These are phyloP conservation scores for Clivina fossor DNA, from an alignment of 2,888 invertebrate species.

Conservation along the genomic window DNA sequence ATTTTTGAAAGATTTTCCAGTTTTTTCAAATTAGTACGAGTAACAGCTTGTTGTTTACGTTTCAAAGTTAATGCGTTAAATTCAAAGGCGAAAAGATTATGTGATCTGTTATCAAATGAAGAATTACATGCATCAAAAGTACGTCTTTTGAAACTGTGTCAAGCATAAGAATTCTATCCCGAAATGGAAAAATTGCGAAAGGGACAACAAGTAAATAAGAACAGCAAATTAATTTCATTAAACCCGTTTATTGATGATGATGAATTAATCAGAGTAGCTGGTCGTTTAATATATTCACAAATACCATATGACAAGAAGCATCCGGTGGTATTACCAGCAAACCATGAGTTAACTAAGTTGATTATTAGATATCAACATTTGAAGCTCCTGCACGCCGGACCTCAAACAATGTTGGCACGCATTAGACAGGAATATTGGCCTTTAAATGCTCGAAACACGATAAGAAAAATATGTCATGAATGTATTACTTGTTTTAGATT, in stretches of 20 bases:
- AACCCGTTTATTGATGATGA: too few relatives aligned
- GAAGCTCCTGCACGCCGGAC: constrained; percentile 41
- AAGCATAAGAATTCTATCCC: not conserved
- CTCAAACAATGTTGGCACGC: constrained; percentile 37
- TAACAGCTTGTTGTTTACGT: not conserved
- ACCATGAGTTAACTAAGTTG: not conserved
- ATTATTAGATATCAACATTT: constrained; percentile 26
- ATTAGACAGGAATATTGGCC: constrained; percentile 33
- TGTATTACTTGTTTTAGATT: constrained; percentile 7
- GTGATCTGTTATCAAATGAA: not conserved
- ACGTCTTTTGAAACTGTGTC: not conserved
- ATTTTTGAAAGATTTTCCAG: not conserved
- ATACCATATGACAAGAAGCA: not conserved
- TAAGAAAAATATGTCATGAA: constrained; percentile 14
- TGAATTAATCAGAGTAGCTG: too few relatives aligned
- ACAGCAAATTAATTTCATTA: not conserved
- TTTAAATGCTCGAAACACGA: constrained; percentile 22
- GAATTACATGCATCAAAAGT: not conserved
- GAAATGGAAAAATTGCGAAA: not conserved
- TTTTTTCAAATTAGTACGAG: not conserved
- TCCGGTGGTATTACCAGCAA: not conserved
- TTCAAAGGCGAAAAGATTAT: not conserved
- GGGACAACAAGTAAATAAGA: not conserved
- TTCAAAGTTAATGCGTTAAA: not conserved
- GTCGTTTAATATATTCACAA: not conserved